phyloP scores from a whole-genome alignment of 2,113 vertebrate genomes.

The Oceanodroma tethys region DNA sequence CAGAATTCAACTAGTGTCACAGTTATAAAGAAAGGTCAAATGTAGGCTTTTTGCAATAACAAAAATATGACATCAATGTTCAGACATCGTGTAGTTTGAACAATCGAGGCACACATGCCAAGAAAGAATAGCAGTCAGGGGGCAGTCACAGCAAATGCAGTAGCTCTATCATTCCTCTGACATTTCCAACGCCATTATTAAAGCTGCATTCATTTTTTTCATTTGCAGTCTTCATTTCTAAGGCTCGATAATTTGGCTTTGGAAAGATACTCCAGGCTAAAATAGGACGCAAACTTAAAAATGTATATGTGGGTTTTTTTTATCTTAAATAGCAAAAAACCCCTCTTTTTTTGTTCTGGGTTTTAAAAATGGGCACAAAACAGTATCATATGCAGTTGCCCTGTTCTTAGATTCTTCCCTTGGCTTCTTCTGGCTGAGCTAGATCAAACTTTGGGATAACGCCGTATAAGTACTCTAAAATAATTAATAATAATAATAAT shows the following conservation, averaged over 20 bases:
- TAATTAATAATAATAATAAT: background rate
- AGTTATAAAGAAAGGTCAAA: constrained; percentile 59
- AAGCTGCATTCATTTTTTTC: background rate
- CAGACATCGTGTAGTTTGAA: background rate
- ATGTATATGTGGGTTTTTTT: background rate
- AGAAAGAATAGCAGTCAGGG: constrained; percentile 4
- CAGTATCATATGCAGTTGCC: background rate
- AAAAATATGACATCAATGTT: background rate
- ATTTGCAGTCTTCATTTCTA: background rate
- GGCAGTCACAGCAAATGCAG: background rate
- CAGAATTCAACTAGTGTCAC: constrained; percentile 36
- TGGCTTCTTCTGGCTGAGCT: background rate
- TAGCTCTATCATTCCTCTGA: background rate
- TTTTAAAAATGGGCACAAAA: background rate
- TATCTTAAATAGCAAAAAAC: background rate
- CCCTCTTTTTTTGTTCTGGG: rapidly evolving
- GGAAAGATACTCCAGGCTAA: background rate
- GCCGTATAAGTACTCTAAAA: background rate
- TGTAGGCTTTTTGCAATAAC: background rate
- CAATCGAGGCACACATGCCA: background rate
- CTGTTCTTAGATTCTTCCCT: background rate
- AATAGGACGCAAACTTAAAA: background rate
- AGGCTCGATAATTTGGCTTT: background rate
- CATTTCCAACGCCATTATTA: background rate
- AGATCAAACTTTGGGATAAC: background rate